These are phyloP conservation scores for Rhagophthalmus giganteus DNA, from an alignment of 2,888 invertebrate species.

Conservation along the genomic window DNA sequence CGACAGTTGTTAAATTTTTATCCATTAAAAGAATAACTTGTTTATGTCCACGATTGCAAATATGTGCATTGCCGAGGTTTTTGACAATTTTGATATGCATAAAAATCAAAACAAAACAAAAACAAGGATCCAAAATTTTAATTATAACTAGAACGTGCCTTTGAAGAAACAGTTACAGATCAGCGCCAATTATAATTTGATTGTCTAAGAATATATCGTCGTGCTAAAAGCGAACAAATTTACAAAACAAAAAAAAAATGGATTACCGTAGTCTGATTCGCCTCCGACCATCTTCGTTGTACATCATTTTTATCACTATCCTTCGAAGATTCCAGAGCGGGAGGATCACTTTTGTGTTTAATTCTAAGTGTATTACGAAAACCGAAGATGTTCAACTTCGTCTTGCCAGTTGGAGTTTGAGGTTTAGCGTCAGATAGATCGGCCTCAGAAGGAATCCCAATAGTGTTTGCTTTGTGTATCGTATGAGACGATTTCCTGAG, in stretches of 20 bases:
- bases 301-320: conserved; percentile 49
- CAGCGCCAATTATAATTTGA: no score
- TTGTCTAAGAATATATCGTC: no score
- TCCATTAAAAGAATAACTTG: no score
- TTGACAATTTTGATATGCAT: no score
- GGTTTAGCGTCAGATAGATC: conserved; percentile 56
- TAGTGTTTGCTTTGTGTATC: conserved; percentile 60
- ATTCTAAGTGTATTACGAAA: conserved; percentile 63
- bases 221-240: not conserved
- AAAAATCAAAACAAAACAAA: no score
- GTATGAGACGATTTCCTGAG: conserved; percentile 45
- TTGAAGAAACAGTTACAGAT: no score
- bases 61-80: no score
- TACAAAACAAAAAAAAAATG: conserved; percentile 5
- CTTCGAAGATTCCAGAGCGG: conserved; percentile 51
- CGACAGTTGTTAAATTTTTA: no score
- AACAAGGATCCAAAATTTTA: no score
- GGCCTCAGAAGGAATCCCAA: conserved; percentile 61
- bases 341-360: conserved; percentile 54
- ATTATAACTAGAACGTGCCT: no score
- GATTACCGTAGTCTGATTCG: conserved; percentile 50
- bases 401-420: conserved; percentile 53
- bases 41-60: no score
- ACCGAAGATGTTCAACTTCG: conserved; percentile 59
- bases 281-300: conserved; percentile 57